These are phyloP conservation scores for Polypedilum vanderplanki DNA, from an alignment of 1,140 invertebrate genomes.

Conservation along the genomic window DNA sequence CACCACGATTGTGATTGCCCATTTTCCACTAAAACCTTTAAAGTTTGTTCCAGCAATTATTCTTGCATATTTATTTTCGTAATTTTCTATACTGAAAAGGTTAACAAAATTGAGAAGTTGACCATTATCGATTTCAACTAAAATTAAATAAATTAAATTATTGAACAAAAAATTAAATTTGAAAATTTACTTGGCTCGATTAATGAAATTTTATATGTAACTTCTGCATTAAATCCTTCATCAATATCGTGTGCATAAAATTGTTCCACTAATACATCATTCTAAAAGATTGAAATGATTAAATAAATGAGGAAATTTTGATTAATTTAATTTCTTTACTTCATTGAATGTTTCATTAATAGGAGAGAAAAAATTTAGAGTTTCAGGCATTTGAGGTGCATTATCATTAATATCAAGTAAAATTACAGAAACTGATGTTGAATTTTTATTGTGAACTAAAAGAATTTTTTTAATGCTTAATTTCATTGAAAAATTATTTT, in stretches of 20 bases:
- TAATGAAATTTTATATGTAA: slow-evolving; percentile 44
- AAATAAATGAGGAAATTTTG: slow-evolving; percentile 23
- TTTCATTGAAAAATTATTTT: neutral
- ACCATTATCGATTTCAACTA: slow-evolving; percentile 30
- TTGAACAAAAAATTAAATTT: neutral
- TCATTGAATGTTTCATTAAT: slow-evolving; percentile 43
- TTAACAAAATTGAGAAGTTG: slow-evolving; percentile 35
- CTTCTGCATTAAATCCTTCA: slow-evolving; percentile 47
- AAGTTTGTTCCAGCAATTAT: slow-evolving; percentile 43
- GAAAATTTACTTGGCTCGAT: slow-evolving; percentile 31
- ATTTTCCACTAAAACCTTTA: slow-evolving; percentile 48
- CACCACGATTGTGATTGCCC: slow-evolving; percentile 31
- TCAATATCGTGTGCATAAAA: slow-evolving; percentile 47
- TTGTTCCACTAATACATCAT: slow-evolving; percentile 35
- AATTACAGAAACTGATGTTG: slow-evolving; percentile 41
- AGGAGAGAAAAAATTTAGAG: slow-evolving; percentile 33
- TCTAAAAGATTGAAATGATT: slow-evolving; percentile 37
- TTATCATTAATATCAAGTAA: slow-evolving; percentile 52
- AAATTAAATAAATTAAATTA: slow-evolving; percentile 4
- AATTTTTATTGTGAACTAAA: slow-evolving; percentile 34
- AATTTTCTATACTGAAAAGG: slow-evolving; percentile 44
- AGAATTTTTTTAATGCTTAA: neutral
- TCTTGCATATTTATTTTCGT: slow-evolving; percentile 41
- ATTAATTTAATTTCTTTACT: slow-evolving; percentile 37
- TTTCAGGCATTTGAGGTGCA: slow-evolving; percentile 45